Conservation (phyloP, 2,113 vertebrate genomes). For the Balaeniceps rex region DNA sequence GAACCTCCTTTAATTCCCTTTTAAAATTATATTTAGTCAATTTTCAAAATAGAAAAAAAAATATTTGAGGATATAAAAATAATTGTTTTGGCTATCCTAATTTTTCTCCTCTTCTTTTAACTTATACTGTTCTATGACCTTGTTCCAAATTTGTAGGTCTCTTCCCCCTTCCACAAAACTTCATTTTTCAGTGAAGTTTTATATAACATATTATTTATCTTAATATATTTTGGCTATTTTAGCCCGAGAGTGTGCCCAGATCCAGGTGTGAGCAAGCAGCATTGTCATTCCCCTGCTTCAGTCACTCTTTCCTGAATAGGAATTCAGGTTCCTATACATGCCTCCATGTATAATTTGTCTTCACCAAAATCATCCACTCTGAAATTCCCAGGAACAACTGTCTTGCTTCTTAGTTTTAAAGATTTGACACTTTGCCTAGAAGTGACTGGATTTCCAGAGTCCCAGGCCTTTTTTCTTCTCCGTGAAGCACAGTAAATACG, state of each 20-base stretch:
- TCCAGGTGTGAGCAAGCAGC: background rate
- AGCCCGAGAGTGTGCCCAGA: background rate
- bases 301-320: background rate
- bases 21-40: background rate
- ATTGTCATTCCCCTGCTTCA: background rate
- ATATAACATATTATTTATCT: background rate
- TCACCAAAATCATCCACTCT: background rate
- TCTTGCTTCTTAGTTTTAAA: background rate
- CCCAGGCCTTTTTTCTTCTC: background rate
- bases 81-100: background rate
- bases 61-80: background rate
- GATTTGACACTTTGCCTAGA: background rate
- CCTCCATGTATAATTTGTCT: background rate
- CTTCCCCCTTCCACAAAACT: background rate
- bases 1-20: background rate
- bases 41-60: background rate
- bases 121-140: background rate
- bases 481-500: background rate
- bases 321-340: background rate
- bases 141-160: background rate
- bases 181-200: background rate
- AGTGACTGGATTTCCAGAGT: background rate
- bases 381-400: background rate
- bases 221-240: background rate
- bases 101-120: background rate